Percentiles rank a stretch among this genome's conserved stretches.
Conservation (phyloP, 2,113 vertebrate genomes). For the Mustelus asterias region DNA sequence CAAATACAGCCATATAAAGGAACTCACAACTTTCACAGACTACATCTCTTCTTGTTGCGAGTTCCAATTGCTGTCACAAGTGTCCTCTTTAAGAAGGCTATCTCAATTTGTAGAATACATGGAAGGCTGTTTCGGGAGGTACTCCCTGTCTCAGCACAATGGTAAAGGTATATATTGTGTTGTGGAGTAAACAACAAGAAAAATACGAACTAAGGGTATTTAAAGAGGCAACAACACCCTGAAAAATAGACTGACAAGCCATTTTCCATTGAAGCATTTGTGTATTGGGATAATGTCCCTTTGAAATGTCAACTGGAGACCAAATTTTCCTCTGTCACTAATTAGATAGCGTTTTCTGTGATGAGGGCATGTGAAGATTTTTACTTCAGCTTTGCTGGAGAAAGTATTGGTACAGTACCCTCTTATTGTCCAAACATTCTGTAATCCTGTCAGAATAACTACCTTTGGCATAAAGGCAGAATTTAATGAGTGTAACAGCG, state of each 20-base stretch:
- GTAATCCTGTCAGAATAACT: neutral
- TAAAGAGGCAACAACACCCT: neutral
- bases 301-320: neutral
- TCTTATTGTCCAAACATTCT: neutral
- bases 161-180: neutral
- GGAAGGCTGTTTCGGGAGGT: neutral
- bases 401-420: too few species aligned
- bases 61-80: neutral
- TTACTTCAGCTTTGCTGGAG: neutral
- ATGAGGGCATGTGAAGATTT: neutral
- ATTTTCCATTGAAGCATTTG: neutral
- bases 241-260: neutral
- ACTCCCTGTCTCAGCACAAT: neutral
- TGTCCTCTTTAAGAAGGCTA: neutral
- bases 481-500: neutral
- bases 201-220: neutral
- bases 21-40: neutral
- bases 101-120: neutral
- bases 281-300: neutral
- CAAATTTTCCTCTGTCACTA: neutral
- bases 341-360: neutral
- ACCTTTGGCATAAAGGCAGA: neutral
- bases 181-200: neutral
- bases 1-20: neutral
- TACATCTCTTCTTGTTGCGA: neutral